Evolutionary conservation across 2,113 vertebrate genomes (phyloP), one percentile per base, ranked within the genome.

Genomic region (Nipponia nippon): DNA sequence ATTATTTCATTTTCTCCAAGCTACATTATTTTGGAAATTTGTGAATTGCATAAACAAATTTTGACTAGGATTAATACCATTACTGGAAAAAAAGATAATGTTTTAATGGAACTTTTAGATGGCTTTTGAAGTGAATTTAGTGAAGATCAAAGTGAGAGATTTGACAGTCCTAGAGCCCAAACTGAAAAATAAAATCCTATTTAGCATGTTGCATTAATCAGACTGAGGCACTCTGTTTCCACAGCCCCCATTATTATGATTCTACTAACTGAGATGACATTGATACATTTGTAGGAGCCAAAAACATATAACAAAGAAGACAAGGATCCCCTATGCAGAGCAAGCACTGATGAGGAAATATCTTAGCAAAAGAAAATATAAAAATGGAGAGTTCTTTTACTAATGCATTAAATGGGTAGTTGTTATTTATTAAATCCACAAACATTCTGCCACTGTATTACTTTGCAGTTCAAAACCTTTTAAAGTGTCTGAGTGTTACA

Each of bases 91-190:
- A 58, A 46, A 63, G 8, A 19, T 16, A 32, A 9, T 52, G 6
- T 53, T 88, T 94, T 91, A 94, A 90, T n/a, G 6, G 34, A 94
- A 92, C 9, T 83, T 82, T 95, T 90, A 82, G 34, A 95, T 56
- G 47, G 6, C 12, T 62, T 96, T 97, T 95, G 73, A 97, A 97
- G 44, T 80, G 32, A 96, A 91, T 93, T 96, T 93, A 89, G 53
- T 83, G n/a, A 95, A 91, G 69, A 95, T 89, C 80, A 92, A 87
- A 95, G 76, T 34, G 12, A 85, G 44, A 89, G 49, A 91, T 53
- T 91, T 97, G 62, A 92, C 71, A 97, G 47, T 85, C 47, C 63
- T 65, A 56, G 52, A 94, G 40, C 21, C 52, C 8, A 81, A 95
- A 84, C 1, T 87, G 59, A 46, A 92, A 95, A 97, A 93, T 42